These are phyloP conservation scores for Corythoichthys intestinalis DNA, from an alignment of 2,113 vertebrate genomes.

Conservation along the genomic window DNA sequence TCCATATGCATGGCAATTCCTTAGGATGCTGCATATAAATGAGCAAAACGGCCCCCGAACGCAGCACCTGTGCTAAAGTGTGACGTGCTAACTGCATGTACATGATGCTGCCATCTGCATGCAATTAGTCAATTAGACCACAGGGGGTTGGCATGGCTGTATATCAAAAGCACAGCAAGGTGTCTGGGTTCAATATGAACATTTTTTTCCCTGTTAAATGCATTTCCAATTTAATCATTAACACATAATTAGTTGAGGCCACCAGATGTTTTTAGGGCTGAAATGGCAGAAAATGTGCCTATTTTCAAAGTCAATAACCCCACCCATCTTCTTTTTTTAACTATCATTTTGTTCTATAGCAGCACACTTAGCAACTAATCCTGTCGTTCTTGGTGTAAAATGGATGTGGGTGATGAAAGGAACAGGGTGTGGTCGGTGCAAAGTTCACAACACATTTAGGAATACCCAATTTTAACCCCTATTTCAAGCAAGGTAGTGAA, in stretches of 20 bases:
- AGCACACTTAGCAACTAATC: constrained; percentile 57
- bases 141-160: constrained; percentile 35
- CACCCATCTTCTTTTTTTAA: constrained; percentile 9
- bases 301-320: constrained; percentile 28
- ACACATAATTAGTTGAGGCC: constrained; percentile 6
- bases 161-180: constrained; percentile 13
- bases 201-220: background rate
- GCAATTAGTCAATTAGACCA: constrained; percentile 56
- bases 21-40: constrained; percentile 26
- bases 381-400: constrained; percentile 42
- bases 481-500: constrained; percentile 28
- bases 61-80: constrained; percentile 53
- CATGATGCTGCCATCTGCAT: constrained; percentile 58
- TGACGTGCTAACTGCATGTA: constrained; percentile 43
- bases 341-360: constrained; percentile 46
- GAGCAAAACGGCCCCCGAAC: constrained; percentile 44
- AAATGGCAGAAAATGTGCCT: constrained; percentile 21
- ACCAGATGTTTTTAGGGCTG: constrained; percentile 9
- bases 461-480: constrained; percentile 44
- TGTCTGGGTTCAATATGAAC: background rate
- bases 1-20: constrained; percentile 30
- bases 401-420: constrained; percentile 66
- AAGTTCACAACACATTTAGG: constrained; percentile 64
- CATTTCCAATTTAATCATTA: background rate
- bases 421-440: constrained; percentile 45